phyloP scores from a whole-genome alignment of 2,797 vertebrate species.

The Loris lydekkerianus region DNA sequence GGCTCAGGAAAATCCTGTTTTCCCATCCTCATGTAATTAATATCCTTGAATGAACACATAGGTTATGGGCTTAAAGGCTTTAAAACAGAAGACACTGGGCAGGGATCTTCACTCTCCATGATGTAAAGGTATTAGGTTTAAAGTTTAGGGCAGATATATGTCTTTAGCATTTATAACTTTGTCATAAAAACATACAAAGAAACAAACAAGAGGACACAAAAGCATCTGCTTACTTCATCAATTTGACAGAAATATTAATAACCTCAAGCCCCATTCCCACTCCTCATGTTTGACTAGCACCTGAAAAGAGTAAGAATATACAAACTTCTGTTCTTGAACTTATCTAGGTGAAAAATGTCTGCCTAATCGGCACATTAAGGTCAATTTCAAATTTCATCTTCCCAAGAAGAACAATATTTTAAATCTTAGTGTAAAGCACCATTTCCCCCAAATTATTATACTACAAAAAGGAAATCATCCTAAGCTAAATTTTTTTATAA shows the following conservation, averaged over 20 bases:
- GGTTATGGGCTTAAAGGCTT: constrained; percentile 37
- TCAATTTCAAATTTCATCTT: constrained; percentile 28
- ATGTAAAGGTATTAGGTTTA: not conserved
- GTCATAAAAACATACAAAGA: not conserved
- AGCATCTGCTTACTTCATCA: not conserved
- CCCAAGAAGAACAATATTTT: not conserved
- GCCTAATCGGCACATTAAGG: not conserved
- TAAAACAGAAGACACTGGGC: not conserved
- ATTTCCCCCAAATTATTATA: not conserved
- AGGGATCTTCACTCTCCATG: not conserved
- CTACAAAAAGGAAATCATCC: not conserved
- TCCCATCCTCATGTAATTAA: constrained; percentile 61
- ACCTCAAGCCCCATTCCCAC: not conserved
- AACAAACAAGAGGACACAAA: not conserved
- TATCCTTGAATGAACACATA: not conserved
- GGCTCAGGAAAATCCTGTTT: constrained; percentile 61
- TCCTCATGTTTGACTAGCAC: not conserved
- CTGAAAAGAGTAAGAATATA: not conserved
- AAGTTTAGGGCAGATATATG: not conserved
- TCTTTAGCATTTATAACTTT: not conserved
- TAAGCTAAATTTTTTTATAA: not conserved
- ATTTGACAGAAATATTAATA: not conserved
- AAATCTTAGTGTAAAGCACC: not conserved
- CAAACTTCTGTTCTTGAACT: not conserved
- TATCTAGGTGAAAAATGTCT: not conserved